Evolutionary conservation across 1,140 invertebrate genomes (phyloP).

Genomic region (Caenorhabditis inopinata): DNA sequence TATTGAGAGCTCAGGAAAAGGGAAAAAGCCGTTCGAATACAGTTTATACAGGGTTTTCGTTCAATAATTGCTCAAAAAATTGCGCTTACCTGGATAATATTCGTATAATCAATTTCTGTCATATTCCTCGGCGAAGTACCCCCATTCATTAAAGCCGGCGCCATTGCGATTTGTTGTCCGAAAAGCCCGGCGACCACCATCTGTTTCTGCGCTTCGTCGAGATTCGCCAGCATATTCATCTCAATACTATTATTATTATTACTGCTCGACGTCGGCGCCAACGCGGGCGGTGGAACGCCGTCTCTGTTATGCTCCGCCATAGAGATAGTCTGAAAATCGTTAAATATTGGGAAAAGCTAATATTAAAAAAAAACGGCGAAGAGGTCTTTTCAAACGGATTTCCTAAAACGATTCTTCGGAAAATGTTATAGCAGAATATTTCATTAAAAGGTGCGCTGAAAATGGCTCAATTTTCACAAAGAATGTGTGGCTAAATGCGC

Average conservation of each 20-base stretch:
- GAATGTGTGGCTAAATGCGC: too few relatives aligned
- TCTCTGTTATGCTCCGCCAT: neutral
- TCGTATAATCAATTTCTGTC: neutral
- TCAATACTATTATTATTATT: conserved; percentile 15
- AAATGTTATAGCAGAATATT: too few relatives aligned
- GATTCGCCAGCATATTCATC: neutral
- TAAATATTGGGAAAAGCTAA: neutral
- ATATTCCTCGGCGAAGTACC: neutral
- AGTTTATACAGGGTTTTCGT: too few relatives aligned
- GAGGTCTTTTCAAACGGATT: too few relatives aligned
- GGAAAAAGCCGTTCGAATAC: too few relatives aligned
- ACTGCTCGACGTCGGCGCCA: neutral
- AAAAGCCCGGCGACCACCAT: neutral
- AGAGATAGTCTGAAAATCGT: neutral
- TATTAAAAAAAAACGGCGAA: neutral
- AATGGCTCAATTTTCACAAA: too few relatives aligned
- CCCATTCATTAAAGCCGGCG: neutral
- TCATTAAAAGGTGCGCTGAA: too few relatives aligned
- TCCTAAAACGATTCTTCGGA: too few relatives aligned
- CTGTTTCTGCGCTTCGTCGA: neutral
- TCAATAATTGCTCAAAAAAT: too few relatives aligned
- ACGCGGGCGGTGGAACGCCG: neutral
- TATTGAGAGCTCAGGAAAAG: too few relatives aligned
- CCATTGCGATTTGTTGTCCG: neutral
- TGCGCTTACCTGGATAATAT: neutral